phyloP scores from a whole-genome alignment of 2,888 invertebrate genomes.

The Clistopyga incitator region DNA sequence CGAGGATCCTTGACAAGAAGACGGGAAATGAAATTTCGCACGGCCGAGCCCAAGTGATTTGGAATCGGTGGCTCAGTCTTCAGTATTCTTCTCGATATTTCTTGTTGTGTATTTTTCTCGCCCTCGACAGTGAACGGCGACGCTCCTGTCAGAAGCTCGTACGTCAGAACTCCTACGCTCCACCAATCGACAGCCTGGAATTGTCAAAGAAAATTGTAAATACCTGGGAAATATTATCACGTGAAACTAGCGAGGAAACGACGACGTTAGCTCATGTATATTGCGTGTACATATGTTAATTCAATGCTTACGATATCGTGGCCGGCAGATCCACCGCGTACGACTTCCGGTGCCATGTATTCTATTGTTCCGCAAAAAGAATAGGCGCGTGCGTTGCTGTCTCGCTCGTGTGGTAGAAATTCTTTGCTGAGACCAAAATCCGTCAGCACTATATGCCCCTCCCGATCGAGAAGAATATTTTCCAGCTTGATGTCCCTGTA shows the following conservation, averaged over 20 bases:
- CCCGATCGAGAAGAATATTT: constrained; percentile 96
- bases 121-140: constrained; percentile 99
- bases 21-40: constrained; percentile 92
- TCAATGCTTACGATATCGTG: constrained; percentile 94
- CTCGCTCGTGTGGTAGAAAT: constrained; percentile 89
- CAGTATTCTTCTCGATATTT: constrained; percentile 96
- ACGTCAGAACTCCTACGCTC: constrained; percentile 98
- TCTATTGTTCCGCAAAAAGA: constrained; percentile 99
- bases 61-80: constrained; percentile 96
- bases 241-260: not conserved
- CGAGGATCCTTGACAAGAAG: constrained; percentile 96
- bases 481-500: constrained; percentile 99
- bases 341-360: constrained; percentile 97
- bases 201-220: constrained; percentile 70
- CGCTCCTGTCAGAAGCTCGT: constrained; percentile 97
- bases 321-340: constrained; percentile 93
- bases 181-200: constrained; percentile 98
- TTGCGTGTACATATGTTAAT: not conserved
- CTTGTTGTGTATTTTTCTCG: constrained; percentile 96
- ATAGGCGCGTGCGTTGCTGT: constrained; percentile 93
- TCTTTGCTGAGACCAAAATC: constrained; percentile 99
- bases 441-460: constrained; percentile 97
- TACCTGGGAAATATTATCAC: not conserved
- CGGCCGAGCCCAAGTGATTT: constrained; percentile 90
- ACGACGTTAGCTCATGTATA: not conserved